These are phyloP conservation scores for Drosophila willistoni DNA, from an alignment of 1,140 invertebrate genomes.

Conservation along the genomic window DNA sequence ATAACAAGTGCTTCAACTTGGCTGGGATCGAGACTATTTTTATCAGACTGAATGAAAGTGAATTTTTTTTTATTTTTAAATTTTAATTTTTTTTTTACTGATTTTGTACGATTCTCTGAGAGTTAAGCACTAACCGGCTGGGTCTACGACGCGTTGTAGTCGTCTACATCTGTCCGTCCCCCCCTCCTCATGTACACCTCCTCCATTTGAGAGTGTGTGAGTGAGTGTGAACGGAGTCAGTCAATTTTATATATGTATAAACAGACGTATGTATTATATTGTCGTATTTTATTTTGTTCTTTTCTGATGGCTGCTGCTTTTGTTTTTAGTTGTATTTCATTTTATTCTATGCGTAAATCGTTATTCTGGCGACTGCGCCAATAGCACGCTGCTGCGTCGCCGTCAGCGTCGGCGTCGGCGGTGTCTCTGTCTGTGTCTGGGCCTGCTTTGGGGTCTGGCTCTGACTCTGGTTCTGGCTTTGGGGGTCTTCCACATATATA, in stretches of 20 bases:
- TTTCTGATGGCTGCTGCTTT: constrained; percentile 59
- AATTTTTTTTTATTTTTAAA: constrained; percentile 42
- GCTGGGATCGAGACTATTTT: constrained; percentile 59
- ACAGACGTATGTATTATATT: not conserved
- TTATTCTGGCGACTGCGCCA: constrained; percentile 27
- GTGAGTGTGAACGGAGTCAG: constrained; percentile 38
- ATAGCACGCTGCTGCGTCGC: not conserved
- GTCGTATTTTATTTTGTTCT: constrained; percentile 67
- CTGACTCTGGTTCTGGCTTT: not conserved
- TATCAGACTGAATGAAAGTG: constrained; percentile 71
- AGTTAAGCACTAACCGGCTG: constrained; percentile 33
- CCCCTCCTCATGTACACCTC: not conserved
- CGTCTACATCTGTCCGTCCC: constrained; percentile 24
- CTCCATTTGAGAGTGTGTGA: constrained; percentile 1
- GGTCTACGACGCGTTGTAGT: not conserved
- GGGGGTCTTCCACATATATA: constrained; percentile 49
- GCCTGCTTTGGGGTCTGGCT: constrained; percentile 23
- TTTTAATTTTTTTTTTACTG: constrained; percentile 7
- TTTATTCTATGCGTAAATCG: constrained; percentile 70
- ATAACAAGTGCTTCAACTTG: constrained; percentile 47
- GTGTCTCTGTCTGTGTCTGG: constrained; percentile 36
- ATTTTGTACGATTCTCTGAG: constrained; percentile 49
- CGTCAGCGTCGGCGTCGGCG: not conserved
- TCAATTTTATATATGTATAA: constrained; percentile 39
- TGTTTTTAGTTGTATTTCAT: constrained; percentile 66